phyloP scores from a whole-genome alignment of 1,140 invertebrate species.

The Listronotus bonariensis region DNA sequence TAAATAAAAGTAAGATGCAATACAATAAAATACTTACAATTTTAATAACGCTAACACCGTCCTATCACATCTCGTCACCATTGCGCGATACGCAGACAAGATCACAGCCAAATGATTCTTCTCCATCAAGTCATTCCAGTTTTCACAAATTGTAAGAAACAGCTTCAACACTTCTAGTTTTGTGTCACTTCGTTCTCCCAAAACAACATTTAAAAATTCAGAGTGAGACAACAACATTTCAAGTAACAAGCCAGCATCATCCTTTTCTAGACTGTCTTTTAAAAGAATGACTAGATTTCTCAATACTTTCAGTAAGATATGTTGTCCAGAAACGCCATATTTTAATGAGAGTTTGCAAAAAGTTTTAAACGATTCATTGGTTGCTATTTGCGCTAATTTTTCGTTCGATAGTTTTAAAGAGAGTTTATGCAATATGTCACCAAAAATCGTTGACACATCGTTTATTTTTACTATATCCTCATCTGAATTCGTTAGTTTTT shows the following conservation, averaged over 20 bases:
- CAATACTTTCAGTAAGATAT: slow-evolving; percentile 61
- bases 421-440: slow-evolving; percentile 50
- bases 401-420: slow-evolving; percentile 33
- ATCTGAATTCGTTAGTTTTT: slow-evolving; percentile 47
- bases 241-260: slow-evolving; percentile 64
- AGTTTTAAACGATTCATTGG: slow-evolving; percentile 66
- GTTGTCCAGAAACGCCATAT: slow-evolving; percentile 62
- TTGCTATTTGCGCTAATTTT: slow-evolving; percentile 40
- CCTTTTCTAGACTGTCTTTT: slow-evolving; percentile 48
- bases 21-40: slow-evolving; percentile 44
- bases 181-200: slow-evolving; percentile 60
- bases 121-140: slow-evolving; percentile 66
- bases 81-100: slow-evolving; percentile 72
- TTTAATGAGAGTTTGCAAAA: slow-evolving; percentile 70
- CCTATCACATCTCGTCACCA: slow-evolving; percentile 64
- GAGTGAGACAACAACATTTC: slow-evolving; percentile 78
- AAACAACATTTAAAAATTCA: slow-evolving; percentile 70
- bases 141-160: slow-evolving; percentile 63
- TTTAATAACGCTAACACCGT: slow-evolving; percentile 43
- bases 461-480: slow-evolving; percentile 48
- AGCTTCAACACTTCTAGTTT: slow-evolving; percentile 66
- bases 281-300: slow-evolving; percentile 62
- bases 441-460: slow-evolving; percentile 56
- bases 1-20: no score
- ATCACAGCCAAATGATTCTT: slow-evolving; percentile 70